Base-by-base conservation (phyloP, 1,140 invertebrate genomes). In the Phthorimaea operculella region DNA sequence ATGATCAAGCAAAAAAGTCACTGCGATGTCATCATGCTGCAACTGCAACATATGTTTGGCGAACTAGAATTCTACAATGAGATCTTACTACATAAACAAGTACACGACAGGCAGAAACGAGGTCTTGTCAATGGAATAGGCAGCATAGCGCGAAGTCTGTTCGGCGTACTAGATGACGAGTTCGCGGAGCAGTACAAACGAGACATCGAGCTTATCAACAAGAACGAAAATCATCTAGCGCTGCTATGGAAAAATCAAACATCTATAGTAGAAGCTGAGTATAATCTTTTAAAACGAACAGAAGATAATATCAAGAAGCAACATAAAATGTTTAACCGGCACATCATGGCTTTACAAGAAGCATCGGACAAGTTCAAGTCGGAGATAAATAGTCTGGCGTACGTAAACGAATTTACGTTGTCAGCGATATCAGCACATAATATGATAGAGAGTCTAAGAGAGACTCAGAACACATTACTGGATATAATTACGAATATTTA, bases 141-240 rank as follows among this genome's bases (percentile, higher is more conserved):
- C 7, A 28, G 21, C 17, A 7, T 51, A 28, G 49, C 49, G 21
- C 17, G 28, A 3, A 28, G 16, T 12, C 17, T 51, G 6, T 51
- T 51, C 28, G 49, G 49, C 7, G 28, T 51, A 14, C 28, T 51
- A 11, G 49, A 51, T 33, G 49, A 51, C 5, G 11, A 33, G 11
- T 51, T 51, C 28, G 49, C 49, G 6, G 28, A 51, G 28, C 17
- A 51, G 21, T 51, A 51, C 21, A 7, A 51, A 28, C 17, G 21
- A 14, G 28, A 51, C 18, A 51, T 51, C 57, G 11, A 47, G 60
- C 0, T 63, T 50, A 18, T 51, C 68, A 7, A 21, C 7, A 33
- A 18, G 21, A 51, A 51, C 28, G 17, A 51, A 11, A 28, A 51
- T 6, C 28, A 51, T 14, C 4, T 51, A 9, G 11, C 12, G 10